A percentile compares a stretch with the other conserved stretches of the same genome.
Conservation (phyloP, 1,140 invertebrate species). For the Palaemon carinicauda region DNA sequence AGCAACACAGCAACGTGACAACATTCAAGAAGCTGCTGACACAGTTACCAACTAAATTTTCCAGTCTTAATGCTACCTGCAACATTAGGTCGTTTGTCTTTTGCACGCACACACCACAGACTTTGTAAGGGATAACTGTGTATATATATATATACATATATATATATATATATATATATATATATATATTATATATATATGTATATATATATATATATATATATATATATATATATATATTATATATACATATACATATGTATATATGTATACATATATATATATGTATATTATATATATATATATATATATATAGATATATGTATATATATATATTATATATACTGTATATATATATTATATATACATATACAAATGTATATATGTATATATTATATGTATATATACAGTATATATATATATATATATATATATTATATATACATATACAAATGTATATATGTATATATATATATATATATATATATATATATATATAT, state of each 20-base stretch:
- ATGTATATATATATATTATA: conserved; percentile 12
- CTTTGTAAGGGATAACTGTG: too few species aligned
- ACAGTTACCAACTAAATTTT: too few species aligned
- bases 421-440: conserved; percentile 18
- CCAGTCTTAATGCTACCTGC: too few species aligned
- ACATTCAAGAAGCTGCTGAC: too few species aligned
- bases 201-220: conserved; percentile 13
- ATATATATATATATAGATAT: conserved; percentile 14
- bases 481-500: conserved; percentile 10
- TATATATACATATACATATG: background rate
- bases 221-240: conserved; percentile 10
- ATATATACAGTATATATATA: conserved; percentile 30
- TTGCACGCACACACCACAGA: too few species aligned
- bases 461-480: conserved; percentile 19
- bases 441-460: background rate
- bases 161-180: background rate
- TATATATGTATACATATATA: background rate
- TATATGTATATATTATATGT: conserved; percentile 28
- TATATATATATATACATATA: too few species aligned
- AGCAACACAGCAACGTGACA: too few species aligned
- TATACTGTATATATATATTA: conserved; percentile 12
- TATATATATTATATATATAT: background rate
- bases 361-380: background rate
- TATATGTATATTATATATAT: background rate
- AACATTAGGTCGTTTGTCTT: too few species aligned